Evolutionary conservation across 2,888 invertebrate species (phyloP).

Genomic region (Agrenia bidenticulata): DNA sequence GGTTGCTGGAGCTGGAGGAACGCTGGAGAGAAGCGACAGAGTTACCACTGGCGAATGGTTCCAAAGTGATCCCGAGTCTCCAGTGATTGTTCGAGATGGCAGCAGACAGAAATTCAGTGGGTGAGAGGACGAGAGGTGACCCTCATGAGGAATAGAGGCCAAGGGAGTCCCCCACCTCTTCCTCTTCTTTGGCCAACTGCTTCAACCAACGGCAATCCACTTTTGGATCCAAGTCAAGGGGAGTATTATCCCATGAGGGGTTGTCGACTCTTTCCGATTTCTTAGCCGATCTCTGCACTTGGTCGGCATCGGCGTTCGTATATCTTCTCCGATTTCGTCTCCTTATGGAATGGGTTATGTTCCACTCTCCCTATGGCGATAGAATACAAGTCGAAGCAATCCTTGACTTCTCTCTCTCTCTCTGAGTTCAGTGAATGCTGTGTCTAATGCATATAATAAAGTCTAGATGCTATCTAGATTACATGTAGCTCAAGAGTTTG

Average conservation of each 20-base stretch:
- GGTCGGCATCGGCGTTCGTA: background rate
- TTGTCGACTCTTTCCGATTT: conserved; percentile 11
- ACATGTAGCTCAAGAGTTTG: too few species aligned
- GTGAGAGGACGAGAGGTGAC: conserved; percentile 22
- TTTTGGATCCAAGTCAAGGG: background rate
- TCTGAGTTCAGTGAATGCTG: too few species aligned
- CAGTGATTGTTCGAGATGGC: conserved; percentile 22
- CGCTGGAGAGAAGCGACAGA: conserved; percentile 9
- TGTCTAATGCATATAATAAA: too few species aligned
- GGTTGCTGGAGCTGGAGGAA: background rate
- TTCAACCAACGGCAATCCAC: conserved; percentile 5
- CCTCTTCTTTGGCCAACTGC: background rate
- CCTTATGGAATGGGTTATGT: background rate
- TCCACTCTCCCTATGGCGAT: background rate
- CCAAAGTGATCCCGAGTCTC: background rate
- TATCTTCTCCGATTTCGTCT: too few species aligned
- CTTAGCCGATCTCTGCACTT: too few species aligned
- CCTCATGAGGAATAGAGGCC: conserved; percentile 19
- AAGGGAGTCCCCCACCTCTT: conserved; percentile 11
- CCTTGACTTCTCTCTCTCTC: too few species aligned
- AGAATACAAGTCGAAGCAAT: background rate
- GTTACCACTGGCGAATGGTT: background rate
- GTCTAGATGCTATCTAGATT: too few species aligned
- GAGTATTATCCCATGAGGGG: conserved; percentile 10
- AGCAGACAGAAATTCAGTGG: conserved; percentile 25